Conservation (phyloP, 2,888 invertebrate species). For the Mongoloraphidia duomilia region DNA sequence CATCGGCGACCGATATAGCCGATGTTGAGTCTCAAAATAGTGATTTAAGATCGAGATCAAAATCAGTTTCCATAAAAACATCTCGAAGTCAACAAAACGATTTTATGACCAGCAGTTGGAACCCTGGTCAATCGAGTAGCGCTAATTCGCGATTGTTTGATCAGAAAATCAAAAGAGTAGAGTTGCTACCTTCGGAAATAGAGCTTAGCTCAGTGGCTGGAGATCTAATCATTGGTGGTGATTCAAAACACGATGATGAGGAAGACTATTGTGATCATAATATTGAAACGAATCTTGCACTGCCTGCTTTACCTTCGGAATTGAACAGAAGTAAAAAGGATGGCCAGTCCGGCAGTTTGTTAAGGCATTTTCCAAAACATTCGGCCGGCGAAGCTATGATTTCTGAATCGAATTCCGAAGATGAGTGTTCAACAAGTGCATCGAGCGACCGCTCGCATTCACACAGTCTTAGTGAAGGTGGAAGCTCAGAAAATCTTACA, state of each 20-base stretch:
- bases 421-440: conserved; percentile 36
- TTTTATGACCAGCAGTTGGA: conserved; percentile 12
- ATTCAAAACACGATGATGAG: neutral
- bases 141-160: conserved; percentile 19
- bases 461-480: conserved; percentile 9
- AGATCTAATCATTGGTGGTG: conserved; percentile 1
- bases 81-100: conserved; percentile 10
- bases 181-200: conserved; percentile 14
- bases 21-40: conserved; percentile 24
- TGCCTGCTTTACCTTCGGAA: conserved; percentile 29
- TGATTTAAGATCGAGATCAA: conserved; percentile 27
- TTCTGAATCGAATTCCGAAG: conserved; percentile 46
- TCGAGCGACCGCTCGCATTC: conserved; percentile 20
- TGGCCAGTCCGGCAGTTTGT: conserved; percentile 15
- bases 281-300: conserved; percentile 20
- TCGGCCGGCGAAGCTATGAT: conserved; percentile 56
- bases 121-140: conserved; percentile 15
- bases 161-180: conserved; percentile 23
- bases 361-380: conserved; percentile 39
- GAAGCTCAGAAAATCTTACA: conserved; percentile 1
- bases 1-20: conserved; percentile 35
- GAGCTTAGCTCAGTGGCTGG: conserved; percentile 1
- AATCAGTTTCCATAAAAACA: conserved; percentile 25
- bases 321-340: conserved; percentile 13
- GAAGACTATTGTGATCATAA: conserved; percentile 16